Conservation (phyloP, 2,797 vertebrate species). For the Hoplostethus atlanticus region DNA sequence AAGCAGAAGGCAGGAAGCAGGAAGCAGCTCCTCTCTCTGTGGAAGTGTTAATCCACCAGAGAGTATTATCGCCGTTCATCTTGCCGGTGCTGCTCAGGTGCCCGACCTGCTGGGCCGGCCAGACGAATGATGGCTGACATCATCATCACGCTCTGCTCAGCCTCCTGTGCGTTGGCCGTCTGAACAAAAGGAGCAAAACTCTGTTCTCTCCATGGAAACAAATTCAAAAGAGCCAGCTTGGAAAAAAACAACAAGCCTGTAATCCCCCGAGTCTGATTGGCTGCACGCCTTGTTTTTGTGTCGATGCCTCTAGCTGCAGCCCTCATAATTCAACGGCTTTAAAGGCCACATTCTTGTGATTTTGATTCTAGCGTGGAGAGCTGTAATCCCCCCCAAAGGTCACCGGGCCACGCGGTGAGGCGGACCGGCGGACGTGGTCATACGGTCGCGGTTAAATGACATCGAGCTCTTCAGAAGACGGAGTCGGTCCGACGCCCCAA, state of each 20-base stretch:
- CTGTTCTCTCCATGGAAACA: neutral
- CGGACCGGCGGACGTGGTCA: too few species aligned
- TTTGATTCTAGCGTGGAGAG: too few species aligned
- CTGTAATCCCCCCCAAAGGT: neutral
- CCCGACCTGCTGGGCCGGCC: neutral
- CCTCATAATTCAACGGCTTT: too few species aligned
- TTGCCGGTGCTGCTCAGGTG: neutral
- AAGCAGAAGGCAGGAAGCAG: neutral
- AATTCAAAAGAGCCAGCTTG: neutral
- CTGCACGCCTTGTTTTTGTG: too few species aligned
- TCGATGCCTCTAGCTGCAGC: too few species aligned
- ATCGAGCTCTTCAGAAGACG: too few species aligned
- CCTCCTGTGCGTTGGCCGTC: neutral
- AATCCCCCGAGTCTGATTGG: too few species aligned
- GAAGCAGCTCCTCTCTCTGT: neutral
- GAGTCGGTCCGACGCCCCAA: too few species aligned
- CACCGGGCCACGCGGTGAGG: too few species aligned
- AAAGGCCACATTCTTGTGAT: too few species aligned
- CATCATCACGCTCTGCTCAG: neutral
- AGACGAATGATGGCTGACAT: slow-evolving; percentile 2
- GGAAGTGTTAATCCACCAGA: slow-evolving; percentile 5
- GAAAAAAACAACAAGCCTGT: too few species aligned
- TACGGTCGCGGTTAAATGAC: neutral
- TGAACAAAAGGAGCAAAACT: neutral
- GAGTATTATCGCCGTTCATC: slow-evolving; percentile 3